These are phyloP conservation scores for Gastrophryne carolinensis DNA, from an alignment of 2,797 vertebrate species.

Conservation along the genomic window DNA sequence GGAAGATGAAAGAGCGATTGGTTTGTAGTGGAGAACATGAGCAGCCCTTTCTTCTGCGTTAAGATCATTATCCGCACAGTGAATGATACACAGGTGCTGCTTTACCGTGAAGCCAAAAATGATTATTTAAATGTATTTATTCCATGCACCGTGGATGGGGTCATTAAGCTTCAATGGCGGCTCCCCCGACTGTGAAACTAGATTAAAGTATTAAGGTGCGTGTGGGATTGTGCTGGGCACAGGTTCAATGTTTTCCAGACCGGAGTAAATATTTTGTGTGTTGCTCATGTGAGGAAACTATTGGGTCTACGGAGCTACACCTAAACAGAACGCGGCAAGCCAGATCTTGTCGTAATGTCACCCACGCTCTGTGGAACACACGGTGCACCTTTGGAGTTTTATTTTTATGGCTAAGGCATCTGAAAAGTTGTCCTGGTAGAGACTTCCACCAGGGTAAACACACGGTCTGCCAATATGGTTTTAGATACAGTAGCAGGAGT, in stretches of 20 bases:
- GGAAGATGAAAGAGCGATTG: too few relatives aligned
- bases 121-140: too few relatives aligned
- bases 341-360: neutral
- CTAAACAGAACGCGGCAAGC: neutral
- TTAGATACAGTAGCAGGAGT: too few relatives aligned
- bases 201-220: slow-evolving; percentile 19
- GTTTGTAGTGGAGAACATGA: too few relatives aligned
- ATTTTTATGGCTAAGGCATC: neutral
- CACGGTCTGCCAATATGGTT: neutral
- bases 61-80: too few relatives aligned
- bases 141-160: too few relatives aligned
- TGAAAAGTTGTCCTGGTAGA: neutral
- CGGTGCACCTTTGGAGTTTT: neutral
- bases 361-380: neutral
- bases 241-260: neutral
- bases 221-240: neutral
- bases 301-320: neutral
- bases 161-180: too few relatives aligned
- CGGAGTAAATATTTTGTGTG: slow-evolving; percentile 29
- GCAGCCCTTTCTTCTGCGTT: too few relatives aligned
- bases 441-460: neutral
- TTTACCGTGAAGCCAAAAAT: too few relatives aligned
- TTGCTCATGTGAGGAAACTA: slow-evolving; percentile 13
- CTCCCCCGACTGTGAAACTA: slow-evolving; percentile 14
- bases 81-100: too few relatives aligned